A percentile compares a stretch with the other conserved stretches of the same genome.
Evolutionary conservation across 2,113 vertebrate species (phyloP).

Genomic region (Phylloscopus trochiloides): DNA sequence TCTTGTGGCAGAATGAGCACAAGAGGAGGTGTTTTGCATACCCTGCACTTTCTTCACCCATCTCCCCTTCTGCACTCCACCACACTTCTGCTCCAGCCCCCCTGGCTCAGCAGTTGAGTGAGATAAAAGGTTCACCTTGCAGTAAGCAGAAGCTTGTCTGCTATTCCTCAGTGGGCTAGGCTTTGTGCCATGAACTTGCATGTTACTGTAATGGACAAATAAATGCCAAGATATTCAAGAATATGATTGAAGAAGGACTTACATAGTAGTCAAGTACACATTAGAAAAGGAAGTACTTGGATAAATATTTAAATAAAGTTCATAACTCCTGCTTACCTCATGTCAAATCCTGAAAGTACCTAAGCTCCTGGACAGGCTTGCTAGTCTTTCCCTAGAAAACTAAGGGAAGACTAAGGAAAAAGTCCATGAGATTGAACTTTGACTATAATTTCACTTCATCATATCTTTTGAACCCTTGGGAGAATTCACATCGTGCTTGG

Average conservation of each 20-base stretch:
- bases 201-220: background rate
- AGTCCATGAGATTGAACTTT: background rate
- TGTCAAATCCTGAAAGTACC: background rate
- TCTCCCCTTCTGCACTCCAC: background rate
- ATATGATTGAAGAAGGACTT: background rate
- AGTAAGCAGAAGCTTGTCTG: background rate
- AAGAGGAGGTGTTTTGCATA: background rate
- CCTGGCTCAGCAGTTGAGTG: background rate
- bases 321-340: background rate
- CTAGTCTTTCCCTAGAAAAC: background rate
- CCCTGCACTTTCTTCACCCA: background rate
- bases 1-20: background rate
- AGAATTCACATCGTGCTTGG: background rate
- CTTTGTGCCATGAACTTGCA: background rate
- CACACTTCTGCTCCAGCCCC: background rate
- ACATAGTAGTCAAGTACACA: background rate
- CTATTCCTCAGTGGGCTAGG: background rate
- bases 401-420: background rate
- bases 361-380: background rate
- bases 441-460: background rate
- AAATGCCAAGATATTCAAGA: background rate
- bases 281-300: background rate
- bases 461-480: background rate
- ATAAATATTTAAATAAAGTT: constrained; percentile 3
- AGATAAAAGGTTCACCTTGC: background rate